Evolutionary conservation across 2,797 vertebrate genomes (phyloP).

Genomic region (Enteromius radiatus): DNA sequence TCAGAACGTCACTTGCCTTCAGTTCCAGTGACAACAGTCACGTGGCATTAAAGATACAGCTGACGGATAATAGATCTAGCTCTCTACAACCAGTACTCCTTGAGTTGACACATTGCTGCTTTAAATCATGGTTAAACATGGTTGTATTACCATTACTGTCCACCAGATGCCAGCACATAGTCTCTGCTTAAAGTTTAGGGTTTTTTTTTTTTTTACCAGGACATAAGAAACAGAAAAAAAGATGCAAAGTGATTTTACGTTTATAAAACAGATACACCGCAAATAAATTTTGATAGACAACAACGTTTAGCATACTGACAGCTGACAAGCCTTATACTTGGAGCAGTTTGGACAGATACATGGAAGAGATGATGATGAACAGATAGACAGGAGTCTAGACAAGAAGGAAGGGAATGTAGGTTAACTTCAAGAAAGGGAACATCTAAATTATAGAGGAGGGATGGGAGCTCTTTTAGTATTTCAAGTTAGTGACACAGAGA

Average conservation of each 20-base stretch:
- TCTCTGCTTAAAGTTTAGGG: slow-evolving; percentile 10
- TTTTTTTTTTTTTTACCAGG: not conserved
- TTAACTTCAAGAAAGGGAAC: slow-evolving; percentile 64
- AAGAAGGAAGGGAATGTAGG: slow-evolving; percentile 54
- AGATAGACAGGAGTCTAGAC: slow-evolving; percentile 43
- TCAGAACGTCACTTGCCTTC: not conserved
- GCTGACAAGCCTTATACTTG: slow-evolving; percentile 33
- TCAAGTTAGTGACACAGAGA: slow-evolving; percentile 47
- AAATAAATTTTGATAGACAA: slow-evolving; percentile 36
- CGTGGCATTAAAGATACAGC: not conserved
- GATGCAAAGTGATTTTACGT: slow-evolving; percentile 25
- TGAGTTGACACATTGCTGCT: not conserved
- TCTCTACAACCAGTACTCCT: not conserved
- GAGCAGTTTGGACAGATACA: slow-evolving; percentile 41
- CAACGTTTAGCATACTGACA: slow-evolving; percentile 38
- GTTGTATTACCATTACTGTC: slow-evolving; percentile 59
- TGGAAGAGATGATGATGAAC: slow-evolving; percentile 43
- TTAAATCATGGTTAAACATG: not conserved
- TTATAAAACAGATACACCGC: slow-evolving; percentile 2
- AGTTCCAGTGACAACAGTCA: not conserved
- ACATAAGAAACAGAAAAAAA: slow-evolving; percentile 18
- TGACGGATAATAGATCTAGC: not conserved
- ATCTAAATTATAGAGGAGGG: slow-evolving; percentile 76
- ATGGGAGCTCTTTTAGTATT: slow-evolving; percentile 65
- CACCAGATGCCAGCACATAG: slow-evolving; percentile 73